Evolutionary conservation across 2,797 vertebrate species (phyloP).

Genomic region (Propithecus deckenii): DNA sequence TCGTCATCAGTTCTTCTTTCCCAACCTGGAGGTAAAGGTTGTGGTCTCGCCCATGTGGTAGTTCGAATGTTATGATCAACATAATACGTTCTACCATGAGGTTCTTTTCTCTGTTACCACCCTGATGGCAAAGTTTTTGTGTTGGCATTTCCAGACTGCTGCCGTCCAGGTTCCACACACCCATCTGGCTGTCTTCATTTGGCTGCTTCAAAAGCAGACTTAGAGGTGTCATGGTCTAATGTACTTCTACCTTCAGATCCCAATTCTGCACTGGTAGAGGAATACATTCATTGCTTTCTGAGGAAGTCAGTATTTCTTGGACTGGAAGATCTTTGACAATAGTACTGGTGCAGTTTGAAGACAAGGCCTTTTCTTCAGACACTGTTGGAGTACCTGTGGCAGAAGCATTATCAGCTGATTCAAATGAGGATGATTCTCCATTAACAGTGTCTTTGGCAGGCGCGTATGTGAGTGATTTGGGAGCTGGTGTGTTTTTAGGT

Average conservation of each 20-base stretch:
- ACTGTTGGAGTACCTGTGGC: conserved; percentile 38
- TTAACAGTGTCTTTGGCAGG: conserved; percentile 88
- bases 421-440: conserved; percentile 85
- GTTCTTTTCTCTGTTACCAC: conserved; percentile 77
- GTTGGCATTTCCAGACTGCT: conserved; percentile 86
- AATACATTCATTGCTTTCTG: conserved; percentile 81
- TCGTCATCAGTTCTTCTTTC: neutral
- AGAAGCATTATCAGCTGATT: conserved; percentile 79
- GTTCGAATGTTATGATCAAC: neutral
- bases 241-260: conserved; percentile 74
- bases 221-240: conserved; percentile 78
- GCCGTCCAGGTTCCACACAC: conserved; percentile 83
- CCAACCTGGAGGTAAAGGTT: neutral
- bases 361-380: conserved; percentile 73
- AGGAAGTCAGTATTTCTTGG: conserved; percentile 71
- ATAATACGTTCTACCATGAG: neutral
- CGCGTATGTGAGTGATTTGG: conserved; percentile 85
- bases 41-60: neutral
- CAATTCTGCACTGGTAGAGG: conserved; percentile 66
- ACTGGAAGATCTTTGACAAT: conserved; percentile 76
- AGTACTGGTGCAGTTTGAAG: conserved; percentile 80
- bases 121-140: conserved; percentile 94
- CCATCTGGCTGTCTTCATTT: conserved; percentile 89
- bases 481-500: conserved; percentile 85
- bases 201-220: conserved; percentile 85